phyloP scores from a whole-genome alignment of 2,888 invertebrate species.

The Beris morrisii region DNA sequence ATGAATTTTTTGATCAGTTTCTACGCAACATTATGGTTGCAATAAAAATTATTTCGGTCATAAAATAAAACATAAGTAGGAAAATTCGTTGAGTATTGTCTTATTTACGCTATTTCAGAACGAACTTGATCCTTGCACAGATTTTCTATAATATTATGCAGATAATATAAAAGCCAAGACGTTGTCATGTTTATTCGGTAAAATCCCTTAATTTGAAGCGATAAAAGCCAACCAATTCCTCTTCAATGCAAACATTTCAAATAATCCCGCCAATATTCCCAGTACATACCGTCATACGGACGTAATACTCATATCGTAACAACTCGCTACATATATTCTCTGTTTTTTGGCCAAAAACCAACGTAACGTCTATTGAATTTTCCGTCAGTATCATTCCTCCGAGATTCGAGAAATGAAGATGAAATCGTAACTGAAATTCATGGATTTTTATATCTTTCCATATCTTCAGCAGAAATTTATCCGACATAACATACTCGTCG shows the following conservation, averaged over 20 bases:
- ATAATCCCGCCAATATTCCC: conserved; percentile 30
- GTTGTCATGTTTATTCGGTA: conserved; percentile 13
- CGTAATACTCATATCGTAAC: conserved; percentile 16
- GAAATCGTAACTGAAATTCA: conserved; percentile 38
- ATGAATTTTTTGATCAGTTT: no score
- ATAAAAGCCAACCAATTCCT: conserved; percentile 32
- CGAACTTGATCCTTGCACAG: no score
- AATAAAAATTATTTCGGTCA: no score
- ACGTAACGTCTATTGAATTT: conserved; percentile 22
- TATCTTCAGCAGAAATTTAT: conserved; percentile 35
- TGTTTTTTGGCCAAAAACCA: neutral
- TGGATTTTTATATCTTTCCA: conserved; percentile 38
- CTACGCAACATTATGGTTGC: no score
- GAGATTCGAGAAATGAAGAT: conserved; percentile 24
- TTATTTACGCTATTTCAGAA: no score
- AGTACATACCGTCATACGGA: conserved; percentile 1
- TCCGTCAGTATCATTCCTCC: conserved; percentile 17
- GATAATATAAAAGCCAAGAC: conserved; percentile 14
- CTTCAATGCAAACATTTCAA: conserved; percentile 34
- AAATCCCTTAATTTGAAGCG: conserved; percentile 37
- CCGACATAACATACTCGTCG: conserved; percentile 22
- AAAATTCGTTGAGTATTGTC: no score
- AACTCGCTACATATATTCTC: no score
- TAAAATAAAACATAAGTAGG: no score
- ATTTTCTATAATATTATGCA: conserved; percentile 24